phyloP scores from a whole-genome alignment of 2,797 vertebrate genomes.

The Capromys pilorides region DNA sequence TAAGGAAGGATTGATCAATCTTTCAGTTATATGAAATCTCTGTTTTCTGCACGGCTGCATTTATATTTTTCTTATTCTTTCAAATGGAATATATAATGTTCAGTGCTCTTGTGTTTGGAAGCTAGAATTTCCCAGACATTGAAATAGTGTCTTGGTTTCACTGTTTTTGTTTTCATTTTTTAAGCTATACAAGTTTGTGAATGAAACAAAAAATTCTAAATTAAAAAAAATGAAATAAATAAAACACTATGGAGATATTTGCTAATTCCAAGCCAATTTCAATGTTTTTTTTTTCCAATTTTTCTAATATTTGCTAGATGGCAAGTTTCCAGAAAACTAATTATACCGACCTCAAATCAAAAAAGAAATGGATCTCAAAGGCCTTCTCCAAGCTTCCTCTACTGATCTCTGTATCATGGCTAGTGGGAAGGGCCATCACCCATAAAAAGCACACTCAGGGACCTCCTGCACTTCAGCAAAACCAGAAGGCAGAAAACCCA shows the following conservation, averaged over 20 bases:
- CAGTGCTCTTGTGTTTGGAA: too few species aligned
- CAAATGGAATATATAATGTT: too few species aligned
- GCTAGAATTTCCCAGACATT: too few species aligned
- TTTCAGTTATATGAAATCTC: too few species aligned
- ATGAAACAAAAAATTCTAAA: too few species aligned
- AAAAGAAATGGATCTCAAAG: neutral
- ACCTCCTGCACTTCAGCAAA: neutral
- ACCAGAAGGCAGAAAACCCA: neutral
- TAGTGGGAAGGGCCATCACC: neutral
- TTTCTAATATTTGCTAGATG: conserved; percentile 28
- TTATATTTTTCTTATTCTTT: too few species aligned
- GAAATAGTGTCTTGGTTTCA: too few species aligned
- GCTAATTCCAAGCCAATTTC: conserved; percentile 40
- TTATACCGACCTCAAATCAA: neutral
- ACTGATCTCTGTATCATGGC: neutral
- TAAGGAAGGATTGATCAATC: too few species aligned
- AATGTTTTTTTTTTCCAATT: conserved; percentile 10
- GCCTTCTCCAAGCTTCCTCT: neutral
- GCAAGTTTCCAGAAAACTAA: conserved; percentile 5
- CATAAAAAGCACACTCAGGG: neutral
- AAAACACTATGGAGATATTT: neutral
- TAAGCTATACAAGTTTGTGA: too few species aligned
- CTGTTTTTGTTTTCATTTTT: too few species aligned
- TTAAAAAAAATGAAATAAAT: neutral
- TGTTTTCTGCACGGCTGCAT: too few species aligned